Evolutionary conservation across 2,113 vertebrate species (phyloP).

Genomic region (Cinclus mexicanus): DNA sequence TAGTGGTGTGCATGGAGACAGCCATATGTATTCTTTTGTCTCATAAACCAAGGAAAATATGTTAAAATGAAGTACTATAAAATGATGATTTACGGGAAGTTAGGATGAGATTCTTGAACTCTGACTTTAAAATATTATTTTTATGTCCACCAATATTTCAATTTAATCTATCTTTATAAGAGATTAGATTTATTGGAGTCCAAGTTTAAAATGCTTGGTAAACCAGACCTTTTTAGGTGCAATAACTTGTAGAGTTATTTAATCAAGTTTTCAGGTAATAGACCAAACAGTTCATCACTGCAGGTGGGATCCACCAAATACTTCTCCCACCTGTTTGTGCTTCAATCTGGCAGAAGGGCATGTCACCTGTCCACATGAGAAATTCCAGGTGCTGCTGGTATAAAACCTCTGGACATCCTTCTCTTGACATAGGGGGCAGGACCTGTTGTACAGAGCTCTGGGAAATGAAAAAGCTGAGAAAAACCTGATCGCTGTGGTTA

Average conservation of each 20-base stretch:
- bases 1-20: conserved; percentile 45
- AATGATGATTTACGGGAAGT: conserved; percentile 44
- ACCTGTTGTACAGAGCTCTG: neutral
- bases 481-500: neutral
- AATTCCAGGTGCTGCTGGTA: neutral
- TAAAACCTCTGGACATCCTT: neutral
- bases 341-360: neutral
- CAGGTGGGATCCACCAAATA: neutral
- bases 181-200: conserved; percentile 24
- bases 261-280: neutral
- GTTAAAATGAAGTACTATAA: conserved; percentile 57
- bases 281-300: neutral
- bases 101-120: conserved; percentile 50
- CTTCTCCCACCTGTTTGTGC: neutral
- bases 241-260: neutral
- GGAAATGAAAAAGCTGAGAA: neutral
- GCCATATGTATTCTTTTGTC: conserved; percentile 62
- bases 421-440: neutral
- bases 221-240: neutral
- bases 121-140: conserved; percentile 65
- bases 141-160: conserved; percentile 51
- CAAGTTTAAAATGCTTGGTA: conserved; percentile 8
- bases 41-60: conserved; percentile 63
- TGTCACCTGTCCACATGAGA: neutral
- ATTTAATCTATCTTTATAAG: conserved; percentile 56